A percentile compares a stretch with the other conserved stretches of the same genome.
Conservation (phyloP, 2,113 vertebrate species). For the Aegotheles bennettii region DNA sequence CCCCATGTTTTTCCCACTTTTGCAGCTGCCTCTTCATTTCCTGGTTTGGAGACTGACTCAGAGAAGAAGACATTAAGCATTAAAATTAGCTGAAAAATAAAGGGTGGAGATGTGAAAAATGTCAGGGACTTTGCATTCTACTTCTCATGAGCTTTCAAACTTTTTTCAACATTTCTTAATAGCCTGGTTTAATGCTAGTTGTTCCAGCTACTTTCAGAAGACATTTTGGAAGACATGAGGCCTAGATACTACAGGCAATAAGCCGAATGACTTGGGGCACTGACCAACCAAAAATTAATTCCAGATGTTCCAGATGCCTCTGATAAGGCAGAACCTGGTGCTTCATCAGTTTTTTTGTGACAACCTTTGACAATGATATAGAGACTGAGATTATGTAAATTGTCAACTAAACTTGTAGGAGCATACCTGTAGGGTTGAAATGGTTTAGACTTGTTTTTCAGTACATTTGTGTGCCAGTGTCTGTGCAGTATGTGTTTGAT, state of each 20-base stretch:
- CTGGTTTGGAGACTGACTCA: constrained; percentile 60
- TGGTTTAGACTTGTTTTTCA: neutral
- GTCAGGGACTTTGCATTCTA: constrained; percentile 34
- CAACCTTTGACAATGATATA: neutral
- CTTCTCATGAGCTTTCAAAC: constrained; percentile 50
- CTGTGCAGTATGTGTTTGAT: neutral
- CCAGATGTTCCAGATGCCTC: neutral
- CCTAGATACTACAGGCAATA: neutral
- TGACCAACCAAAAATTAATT: neutral
- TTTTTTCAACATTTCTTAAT: constrained; percentile 26
- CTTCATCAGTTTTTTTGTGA: neutral
- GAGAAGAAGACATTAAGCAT: constrained; percentile 47
- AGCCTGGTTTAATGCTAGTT: neutral
- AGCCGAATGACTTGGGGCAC: neutral
- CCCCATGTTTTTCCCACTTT: constrained; percentile 60
- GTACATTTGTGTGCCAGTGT: neutral
- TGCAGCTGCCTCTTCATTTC: constrained; percentile 65
- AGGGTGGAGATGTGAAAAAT: constrained; percentile 64
- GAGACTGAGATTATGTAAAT: neutral
- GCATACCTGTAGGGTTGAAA: neutral
- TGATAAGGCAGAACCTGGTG: neutral
- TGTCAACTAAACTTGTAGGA: neutral
- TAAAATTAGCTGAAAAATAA: constrained; percentile 63
- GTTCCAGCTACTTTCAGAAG: constrained; percentile 15
- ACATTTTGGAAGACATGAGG: neutral